A percentile compares a stretch with the other conserved stretches of the same genome.
These are phyloP conservation scores for Heterochromis multidens DNA, from an alignment of 2,113 vertebrate species.

Conservation along the genomic window DNA sequence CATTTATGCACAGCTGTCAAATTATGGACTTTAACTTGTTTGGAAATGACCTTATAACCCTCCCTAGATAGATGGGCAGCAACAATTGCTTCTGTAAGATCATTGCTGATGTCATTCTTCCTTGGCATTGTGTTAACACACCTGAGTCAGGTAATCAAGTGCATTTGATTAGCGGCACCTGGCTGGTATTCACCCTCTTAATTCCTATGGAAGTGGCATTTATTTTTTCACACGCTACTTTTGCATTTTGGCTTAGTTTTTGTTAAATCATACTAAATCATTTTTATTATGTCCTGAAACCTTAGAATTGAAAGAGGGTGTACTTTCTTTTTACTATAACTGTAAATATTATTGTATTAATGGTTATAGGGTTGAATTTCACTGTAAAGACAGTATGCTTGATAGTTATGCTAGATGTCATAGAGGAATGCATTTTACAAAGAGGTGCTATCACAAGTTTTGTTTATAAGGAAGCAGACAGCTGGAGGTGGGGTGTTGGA, in stretches of 20 bases:
- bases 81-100: no score
- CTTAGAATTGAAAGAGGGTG: no score
- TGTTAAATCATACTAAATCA: no score
- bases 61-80: accelerated
- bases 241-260: no score
- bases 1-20: background rate
- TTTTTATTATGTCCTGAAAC: no score
- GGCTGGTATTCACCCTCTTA: background rate
- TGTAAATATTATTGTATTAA: background rate
- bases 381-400: background rate
- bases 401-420: background rate
- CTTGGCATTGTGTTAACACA: background rate
- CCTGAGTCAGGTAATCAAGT: no score
- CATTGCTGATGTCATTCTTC: background rate
- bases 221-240: background rate
- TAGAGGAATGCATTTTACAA: background rate
- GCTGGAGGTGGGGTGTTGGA: background rate
- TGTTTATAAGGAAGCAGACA: background rate
- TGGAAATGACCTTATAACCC: background rate
- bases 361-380: background rate
- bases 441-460: background rate
- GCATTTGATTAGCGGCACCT: background rate
- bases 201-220: background rate
- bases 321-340: background rate
- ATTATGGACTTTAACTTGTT: background rate